Evolutionary conservation across 2,797 vertebrate genomes (phyloP).

Genomic region (Hemibagrus guttatus): DNA sequence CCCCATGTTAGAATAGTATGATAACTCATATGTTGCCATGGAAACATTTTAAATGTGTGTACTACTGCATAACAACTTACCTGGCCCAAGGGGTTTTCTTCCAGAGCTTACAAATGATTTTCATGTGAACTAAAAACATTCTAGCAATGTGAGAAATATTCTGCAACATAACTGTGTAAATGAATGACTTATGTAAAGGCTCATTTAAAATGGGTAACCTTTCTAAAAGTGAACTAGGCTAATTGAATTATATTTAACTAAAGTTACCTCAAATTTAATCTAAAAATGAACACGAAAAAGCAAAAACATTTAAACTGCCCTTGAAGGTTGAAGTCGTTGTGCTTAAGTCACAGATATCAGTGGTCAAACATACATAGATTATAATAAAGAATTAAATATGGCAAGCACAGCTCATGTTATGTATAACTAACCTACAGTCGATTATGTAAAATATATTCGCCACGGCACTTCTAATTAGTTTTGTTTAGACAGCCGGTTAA

Average conservation of each 20-base stretch:
- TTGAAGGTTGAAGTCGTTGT: background rate
- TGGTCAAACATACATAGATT: background rate
- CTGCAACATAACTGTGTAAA: background rate
- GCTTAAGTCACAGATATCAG: background rate
- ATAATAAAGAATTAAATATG: background rate
- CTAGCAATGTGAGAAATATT: background rate
- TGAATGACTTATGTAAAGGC: background rate
- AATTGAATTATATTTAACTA: background rate
- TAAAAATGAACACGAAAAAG: background rate
- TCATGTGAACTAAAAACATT: background rate
- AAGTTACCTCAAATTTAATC: no score
- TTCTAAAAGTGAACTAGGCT: background rate
- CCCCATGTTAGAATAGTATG: background rate
- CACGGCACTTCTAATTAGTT: background rate
- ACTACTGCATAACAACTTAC: background rate
- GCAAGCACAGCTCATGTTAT: background rate
- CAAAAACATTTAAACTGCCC: background rate
- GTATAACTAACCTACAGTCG: background rate
- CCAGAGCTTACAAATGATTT: background rate
- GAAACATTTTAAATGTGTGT: background rate
- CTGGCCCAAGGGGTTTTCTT: background rate
- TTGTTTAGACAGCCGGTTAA: constrained; percentile 11
- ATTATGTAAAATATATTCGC: constrained; percentile 17
- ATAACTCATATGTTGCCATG: constrained; percentile 6
- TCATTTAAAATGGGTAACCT: background rate